Base-by-base conservation (phyloP, 2,113 vertebrate species). In the Gila orcuttii region DNA sequence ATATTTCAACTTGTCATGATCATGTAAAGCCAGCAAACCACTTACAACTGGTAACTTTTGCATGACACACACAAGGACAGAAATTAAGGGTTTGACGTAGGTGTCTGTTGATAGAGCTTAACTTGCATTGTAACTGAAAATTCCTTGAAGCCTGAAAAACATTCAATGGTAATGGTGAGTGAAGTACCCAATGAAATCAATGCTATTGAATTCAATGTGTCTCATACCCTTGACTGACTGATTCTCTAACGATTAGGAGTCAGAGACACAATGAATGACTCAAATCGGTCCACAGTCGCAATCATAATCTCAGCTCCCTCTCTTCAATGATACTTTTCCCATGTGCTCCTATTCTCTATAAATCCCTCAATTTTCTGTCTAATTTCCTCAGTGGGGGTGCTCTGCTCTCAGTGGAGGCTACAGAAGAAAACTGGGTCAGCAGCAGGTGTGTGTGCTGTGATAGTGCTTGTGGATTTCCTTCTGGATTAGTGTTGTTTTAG, bases 361-460 rank as follows among this genome's bases (percentile, higher is more conserved):
- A 64, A 64, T 64, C 59, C 57, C 23, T 64, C 1, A 64, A 80
- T 45, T 64, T 80, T 45, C 59, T 5, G 23, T 80, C 57, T 64
- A 80, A 64, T 80, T 62, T 13, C 21, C 59, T 45, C 59, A 45
- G 57, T 45, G 36, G 78, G 39, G 21, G n/a, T 13, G 57, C 45
- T 50, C 3, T n/a, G 45, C 45, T 52, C 6, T 76, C 45, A 6
- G 17, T 55, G 52, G 17, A 55, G 7, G 6, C 23, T 75, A 75
- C 12, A 79, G 36, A 62, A 62, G 36, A n/a, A 47, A 80, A 64
- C 36, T 80, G 59, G 78, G 78, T 80, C 78, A 64, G 39, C 39
- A 45, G 57, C 57, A 64, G 23, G 77, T 62, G 31, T 42, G 77
- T 77, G 74, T 28, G 68, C 8, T 36, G 33, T 15, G 77, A 42